Base-by-base conservation (phyloP, 2,797 vertebrate species). In the Paguma larvata region DNA sequence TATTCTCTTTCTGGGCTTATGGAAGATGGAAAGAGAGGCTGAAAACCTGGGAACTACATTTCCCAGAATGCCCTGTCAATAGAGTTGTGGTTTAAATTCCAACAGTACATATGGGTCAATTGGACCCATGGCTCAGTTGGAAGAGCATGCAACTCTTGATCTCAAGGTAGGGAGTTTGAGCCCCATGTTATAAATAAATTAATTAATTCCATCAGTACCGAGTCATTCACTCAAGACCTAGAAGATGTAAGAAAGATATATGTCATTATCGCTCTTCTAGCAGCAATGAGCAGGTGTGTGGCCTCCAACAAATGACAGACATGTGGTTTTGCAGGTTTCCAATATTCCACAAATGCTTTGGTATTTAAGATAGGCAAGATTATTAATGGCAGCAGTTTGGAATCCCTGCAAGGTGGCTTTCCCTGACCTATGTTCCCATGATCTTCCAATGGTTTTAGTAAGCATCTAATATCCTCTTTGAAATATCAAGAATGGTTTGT, bases 401-500 rank as follows among this genome's bases (percentile, higher is more conserved):
- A 90, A 87, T 65, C 14, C 38, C 34, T 67, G 13, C 23, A 34
- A 93, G 10, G 23, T 34, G 30, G 46, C 32, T 78, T 88, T 88
- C 21, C 78, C 78, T 89, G 56, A 91, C 72, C 82, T 73, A 84
- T 30, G 11, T 38, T 82, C 34, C 77, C 27, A 3, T 34, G 44
- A 63, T 34, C 75, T 83, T 68, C 38, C 34, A 79, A 30, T 48
- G 44, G 30, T 91, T 93, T 86, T 70, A 38, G 34, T 59, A 70
- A 72, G 51, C 32, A 72, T 80, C 15, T 79, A 68, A 53, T 32
- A 84, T 62, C 8, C 16, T 83, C 82, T 72, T 80, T 62, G 62
- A 95, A 89, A 87, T n/a, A 77, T 27, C 77, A 77, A 89, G 46
- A 92, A 94, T 70, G 44, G 46, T 80, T 62, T 75, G 18, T 34